These are phyloP conservation scores for Ameiurus melas DNA, from an alignment of 2,113 vertebrate species.

Conservation along the genomic window DNA sequence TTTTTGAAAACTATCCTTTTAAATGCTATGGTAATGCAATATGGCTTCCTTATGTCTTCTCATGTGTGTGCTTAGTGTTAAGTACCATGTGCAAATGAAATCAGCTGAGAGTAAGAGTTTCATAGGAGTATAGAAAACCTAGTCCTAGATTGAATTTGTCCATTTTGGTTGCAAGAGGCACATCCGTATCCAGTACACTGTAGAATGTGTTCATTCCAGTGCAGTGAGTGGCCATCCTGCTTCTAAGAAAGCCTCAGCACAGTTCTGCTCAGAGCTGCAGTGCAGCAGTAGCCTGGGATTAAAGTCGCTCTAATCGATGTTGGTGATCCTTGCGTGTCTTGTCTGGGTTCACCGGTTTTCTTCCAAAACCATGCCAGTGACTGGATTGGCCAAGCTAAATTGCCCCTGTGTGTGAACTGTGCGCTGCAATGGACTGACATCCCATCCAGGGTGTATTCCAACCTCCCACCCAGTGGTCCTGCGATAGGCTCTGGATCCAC, in stretches of 20 bases:
- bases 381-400: not conserved
- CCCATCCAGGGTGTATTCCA: not conserved
- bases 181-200: slow-evolving; percentile 7
- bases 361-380: not conserved
- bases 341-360: not conserved
- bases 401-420: not conserved
- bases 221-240: not conserved
- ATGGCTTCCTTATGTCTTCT: slow-evolving; percentile 17
- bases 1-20: not conserved
- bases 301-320: not conserved
- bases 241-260: not conserved
- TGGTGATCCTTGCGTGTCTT: not conserved
- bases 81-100: not conserved
- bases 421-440: not conserved
- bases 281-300: slow-evolving; percentile 36
- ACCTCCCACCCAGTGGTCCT: not conserved
- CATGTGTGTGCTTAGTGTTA: not conserved
- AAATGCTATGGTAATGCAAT: slow-evolving; percentile 14
- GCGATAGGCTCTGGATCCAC: not conserved
- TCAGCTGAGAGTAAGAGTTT: slow-evolving; percentile 11
- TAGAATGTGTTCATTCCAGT: slow-evolving; percentile 2
- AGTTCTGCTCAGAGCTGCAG: slow-evolving; percentile 7
- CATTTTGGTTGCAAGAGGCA: not conserved
- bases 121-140: not conserved
- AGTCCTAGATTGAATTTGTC: slow-evolving; percentile 26